Conservation (phyloP, 1,140 invertebrate species). For the Eumaeus atala region DNA sequence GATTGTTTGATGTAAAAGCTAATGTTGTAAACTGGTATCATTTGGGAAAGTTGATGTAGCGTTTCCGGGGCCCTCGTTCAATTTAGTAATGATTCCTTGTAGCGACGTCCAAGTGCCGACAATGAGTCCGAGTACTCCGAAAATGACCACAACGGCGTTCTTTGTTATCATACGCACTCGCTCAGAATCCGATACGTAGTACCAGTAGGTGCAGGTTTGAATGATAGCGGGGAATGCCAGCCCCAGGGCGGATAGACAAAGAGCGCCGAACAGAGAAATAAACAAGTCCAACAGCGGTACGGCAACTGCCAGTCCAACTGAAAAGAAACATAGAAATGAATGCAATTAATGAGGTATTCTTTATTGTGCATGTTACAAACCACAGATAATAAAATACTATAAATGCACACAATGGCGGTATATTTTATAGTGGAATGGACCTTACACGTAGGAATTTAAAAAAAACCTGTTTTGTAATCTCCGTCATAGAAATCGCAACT, state of each 20-base stretch:
- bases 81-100: conserved; percentile 76
- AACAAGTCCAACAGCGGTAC: conserved; percentile 90
- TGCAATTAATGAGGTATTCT: too few species aligned
- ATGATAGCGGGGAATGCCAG: conserved; percentile 92
- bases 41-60: conserved; percentile 16
- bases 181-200: conserved; percentile 63
- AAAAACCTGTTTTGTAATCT: too few species aligned
- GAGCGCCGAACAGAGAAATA: conserved; percentile 92
- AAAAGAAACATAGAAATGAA: conserved; percentile 6
- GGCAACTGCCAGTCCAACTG: conserved; percentile 85
- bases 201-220: conserved; percentile 79
- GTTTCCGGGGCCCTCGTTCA: conserved; percentile 27
- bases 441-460: too few species aligned
- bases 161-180: conserved; percentile 76
- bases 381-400: too few species aligned
- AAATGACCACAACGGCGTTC: conserved; percentile 81
- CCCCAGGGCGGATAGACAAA: conserved; percentile 88
- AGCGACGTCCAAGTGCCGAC: conserved; percentile 83
- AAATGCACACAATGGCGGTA: too few species aligned
- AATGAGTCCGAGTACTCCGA: conserved; percentile 80
- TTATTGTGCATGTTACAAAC: too few species aligned
- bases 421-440: too few species aligned
- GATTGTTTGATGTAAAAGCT: conserved; percentile 12
- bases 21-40: conserved; percentile 27
- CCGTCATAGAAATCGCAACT: too few species aligned